Conservation (phyloP, 2,888 invertebrate species). For the Lampropteryx suffumata region DNA sequence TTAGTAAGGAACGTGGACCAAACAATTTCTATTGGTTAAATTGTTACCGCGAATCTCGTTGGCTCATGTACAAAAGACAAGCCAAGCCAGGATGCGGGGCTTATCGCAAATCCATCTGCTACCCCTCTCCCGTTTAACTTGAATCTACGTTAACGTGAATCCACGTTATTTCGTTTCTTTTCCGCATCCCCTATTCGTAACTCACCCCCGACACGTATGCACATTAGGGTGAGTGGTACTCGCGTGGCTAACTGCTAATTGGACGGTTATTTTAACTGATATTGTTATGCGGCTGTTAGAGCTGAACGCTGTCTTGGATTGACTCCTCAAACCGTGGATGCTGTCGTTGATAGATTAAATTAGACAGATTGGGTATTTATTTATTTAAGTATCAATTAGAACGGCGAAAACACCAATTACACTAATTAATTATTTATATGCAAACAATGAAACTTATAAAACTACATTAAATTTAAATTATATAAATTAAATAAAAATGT, state of each 20-base stretch:
- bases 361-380: no score
- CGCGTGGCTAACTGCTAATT: conserved; percentile 27
- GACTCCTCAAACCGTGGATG: neutral
- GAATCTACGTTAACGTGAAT: conserved; percentile 3
- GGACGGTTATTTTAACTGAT: conserved; percentile 20
- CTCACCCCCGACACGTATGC: conserved; percentile 8
- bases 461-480: no score
- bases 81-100: neutral
- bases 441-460: no score
- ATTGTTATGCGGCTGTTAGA: conserved; percentile 6
- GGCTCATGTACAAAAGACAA: conserved; percentile 3
- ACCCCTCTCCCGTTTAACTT: neutral
- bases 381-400: no score
- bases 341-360: neutral
- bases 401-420: no score
- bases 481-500: no score
- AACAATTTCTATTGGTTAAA: neutral
- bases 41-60: neutral
- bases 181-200: conserved; percentile 11
- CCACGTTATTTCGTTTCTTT: conserved; percentile 17
- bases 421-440: no score
- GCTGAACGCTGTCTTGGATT: conserved; percentile 1
- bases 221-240: conserved; percentile 10
- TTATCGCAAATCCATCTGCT: conserved; percentile 19
- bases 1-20: no score